Evolutionary conservation across 2,113 vertebrate species (phyloP).

Genomic region (Rhinopithecus roxellana): DNA sequence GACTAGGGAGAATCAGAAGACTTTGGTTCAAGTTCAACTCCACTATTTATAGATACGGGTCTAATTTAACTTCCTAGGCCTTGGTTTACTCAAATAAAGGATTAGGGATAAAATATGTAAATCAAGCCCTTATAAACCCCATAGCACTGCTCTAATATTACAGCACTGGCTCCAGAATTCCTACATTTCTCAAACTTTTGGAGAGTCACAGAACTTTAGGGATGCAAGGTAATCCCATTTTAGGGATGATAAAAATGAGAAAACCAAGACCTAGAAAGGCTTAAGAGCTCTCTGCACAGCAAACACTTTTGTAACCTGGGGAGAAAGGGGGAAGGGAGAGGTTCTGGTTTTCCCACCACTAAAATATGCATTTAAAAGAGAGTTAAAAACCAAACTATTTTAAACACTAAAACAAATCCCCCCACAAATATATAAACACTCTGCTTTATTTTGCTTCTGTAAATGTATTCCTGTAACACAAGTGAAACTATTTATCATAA

Average conservation of each 20-base stretch:
- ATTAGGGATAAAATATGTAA: background rate
- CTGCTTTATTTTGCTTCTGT: slow-evolving; percentile 29
- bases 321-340: background rate
- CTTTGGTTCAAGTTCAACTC: slow-evolving; percentile 16
- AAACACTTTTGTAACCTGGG: background rate
- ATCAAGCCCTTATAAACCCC: background rate
- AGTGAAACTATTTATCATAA: slow-evolving; percentile 43
- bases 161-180: background rate
- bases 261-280: slow-evolving; percentile 33
- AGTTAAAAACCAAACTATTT: background rate
- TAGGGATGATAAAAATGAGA: slow-evolving; percentile 2
- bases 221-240: slow-evolving; percentile 7
- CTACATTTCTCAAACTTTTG: slow-evolving; percentile 25
- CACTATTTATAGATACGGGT: background rate
- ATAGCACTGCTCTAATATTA: background rate
- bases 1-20: background rate
- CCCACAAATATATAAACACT: background rate
- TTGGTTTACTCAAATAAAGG: background rate
- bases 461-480: slow-evolving; percentile 34
- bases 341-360: background rate
- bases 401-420: background rate
- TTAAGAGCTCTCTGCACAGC: background rate
- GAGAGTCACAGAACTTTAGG: background rate
- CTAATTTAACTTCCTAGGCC: background rate
- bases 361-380: slow-evolving; percentile 14